A percentile compares a stretch with the other conserved stretches of the same genome.
phyloP scores from a whole-genome alignment of 2,113 vertebrate genomes.

The Lota lota region DNA sequence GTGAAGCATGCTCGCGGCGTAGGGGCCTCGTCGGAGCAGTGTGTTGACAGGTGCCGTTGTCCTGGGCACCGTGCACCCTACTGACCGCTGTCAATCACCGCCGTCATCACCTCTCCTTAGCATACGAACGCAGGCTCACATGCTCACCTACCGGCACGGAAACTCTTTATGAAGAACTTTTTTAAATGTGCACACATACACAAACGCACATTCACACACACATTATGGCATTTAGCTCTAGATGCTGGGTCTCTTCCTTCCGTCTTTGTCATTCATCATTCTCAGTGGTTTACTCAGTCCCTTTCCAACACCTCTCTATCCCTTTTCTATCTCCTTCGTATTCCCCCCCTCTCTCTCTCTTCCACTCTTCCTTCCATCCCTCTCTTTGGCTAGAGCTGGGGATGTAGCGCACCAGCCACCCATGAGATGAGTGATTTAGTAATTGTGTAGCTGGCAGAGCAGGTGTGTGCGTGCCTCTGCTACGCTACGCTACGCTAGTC shows the following conservation, averaged over 20 bases:
- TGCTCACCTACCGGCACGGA: slow-evolving; percentile 28
- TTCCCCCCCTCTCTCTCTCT: slow-evolving; percentile 1
- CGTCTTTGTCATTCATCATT: background rate
- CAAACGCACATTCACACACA: slow-evolving; percentile 6
- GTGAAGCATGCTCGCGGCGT: too few species aligned
- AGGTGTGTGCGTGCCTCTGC: slow-evolving; percentile 32
- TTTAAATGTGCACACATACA: slow-evolving; percentile 16
- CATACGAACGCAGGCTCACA: background rate
- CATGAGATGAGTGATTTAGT: slow-evolving; percentile 73
- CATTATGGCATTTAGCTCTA: slow-evolving; percentile 15
- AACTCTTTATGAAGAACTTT: background rate
- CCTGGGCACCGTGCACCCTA: too few species aligned
- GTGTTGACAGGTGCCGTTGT: too few species aligned
- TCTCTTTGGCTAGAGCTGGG: slow-evolving; percentile 37
- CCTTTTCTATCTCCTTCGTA: background rate
- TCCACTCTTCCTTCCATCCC: background rate
- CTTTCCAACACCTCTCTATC: slow-evolving; percentile 11
- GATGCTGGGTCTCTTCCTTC: slow-evolving; percentile 4
- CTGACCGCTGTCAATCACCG: too few species aligned
- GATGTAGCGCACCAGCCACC: slow-evolving; percentile 54
- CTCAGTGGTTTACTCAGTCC: background rate
- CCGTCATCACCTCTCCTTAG: too few species aligned
- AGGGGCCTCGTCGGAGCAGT: too few species aligned
- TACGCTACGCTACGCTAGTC: slow-evolving; percentile 38
- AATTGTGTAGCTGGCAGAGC: slow-evolving; percentile 67